Evolutionary conservation across 2,888 invertebrate genomes (phyloP).

Genomic region (Augiades crinisus): DNA sequence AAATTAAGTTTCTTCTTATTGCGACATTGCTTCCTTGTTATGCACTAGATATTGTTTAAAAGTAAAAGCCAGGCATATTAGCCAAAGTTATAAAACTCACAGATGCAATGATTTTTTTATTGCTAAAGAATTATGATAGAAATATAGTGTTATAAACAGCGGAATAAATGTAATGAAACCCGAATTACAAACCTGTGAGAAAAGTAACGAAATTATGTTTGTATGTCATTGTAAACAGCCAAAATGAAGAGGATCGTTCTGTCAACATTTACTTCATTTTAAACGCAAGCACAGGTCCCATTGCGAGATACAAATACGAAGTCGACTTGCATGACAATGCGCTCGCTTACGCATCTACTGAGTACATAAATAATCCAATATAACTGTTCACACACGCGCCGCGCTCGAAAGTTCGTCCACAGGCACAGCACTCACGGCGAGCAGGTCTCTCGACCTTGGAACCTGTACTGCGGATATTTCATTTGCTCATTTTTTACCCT

Average conservation of each 20-base stretch:
- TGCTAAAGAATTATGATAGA: too few relatives aligned
- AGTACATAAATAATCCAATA: constrained; percentile 44
- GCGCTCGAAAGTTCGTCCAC: constrained; percentile 67
- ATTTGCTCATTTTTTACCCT: constrained; percentile 58
- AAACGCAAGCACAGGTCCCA: constrained; percentile 3
- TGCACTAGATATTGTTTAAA: too few relatives aligned
- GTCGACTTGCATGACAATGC: constrained; percentile 36
- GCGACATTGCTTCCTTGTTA: too few relatives aligned
- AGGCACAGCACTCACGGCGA: constrained; percentile 62
- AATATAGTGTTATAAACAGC: too few relatives aligned
- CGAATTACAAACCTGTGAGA: neutral
- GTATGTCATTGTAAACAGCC: neutral
- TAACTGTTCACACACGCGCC: constrained; percentile 35
- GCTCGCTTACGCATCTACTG: constrained; percentile 34
- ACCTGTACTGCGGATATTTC: constrained; percentile 64
- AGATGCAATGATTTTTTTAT: too few relatives aligned
- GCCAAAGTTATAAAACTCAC: too few relatives aligned
- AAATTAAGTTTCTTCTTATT: too few relatives aligned
- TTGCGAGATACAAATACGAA: constrained; percentile 18
- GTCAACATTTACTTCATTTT: constrained; percentile 7
- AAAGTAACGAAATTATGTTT: neutral
- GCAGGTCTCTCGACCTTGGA: constrained; percentile 69
- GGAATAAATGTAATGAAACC: too few relatives aligned
- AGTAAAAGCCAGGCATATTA: too few relatives aligned
- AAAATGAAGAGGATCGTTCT: neutral